phyloP scores from a whole-genome alignment of 2,888 invertebrate genomes.

The Cactoblastis cactorum region DNA sequence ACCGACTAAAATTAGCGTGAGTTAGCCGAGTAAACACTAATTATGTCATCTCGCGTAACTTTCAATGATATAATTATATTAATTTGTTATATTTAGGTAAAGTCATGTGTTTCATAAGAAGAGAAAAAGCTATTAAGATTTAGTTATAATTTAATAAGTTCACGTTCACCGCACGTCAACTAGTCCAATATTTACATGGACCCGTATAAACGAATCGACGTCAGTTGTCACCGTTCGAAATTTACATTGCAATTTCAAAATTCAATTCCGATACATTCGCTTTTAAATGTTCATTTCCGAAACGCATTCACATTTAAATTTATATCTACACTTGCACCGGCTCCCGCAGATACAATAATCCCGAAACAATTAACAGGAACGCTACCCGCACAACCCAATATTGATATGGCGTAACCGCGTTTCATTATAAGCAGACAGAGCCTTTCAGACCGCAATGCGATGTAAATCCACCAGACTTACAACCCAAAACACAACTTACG shows the following conservation, averaged over 20 bases:
- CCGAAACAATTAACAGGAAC: slow-evolving; percentile 33
- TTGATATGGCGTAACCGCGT: slow-evolving; percentile 51
- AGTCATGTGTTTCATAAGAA: not conserved
- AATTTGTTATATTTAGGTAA: too few relatives aligned
- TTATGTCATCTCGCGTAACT: too few relatives aligned
- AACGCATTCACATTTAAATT: slow-evolving; percentile 12
- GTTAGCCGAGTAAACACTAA: too few relatives aligned
- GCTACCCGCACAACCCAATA: slow-evolving; percentile 41
- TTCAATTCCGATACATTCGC: not conserved
- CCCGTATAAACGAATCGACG: slow-evolving; percentile 7
- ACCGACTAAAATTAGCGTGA: too few relatives aligned
- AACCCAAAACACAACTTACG: slow-evolving; percentile 65
- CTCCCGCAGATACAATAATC: slow-evolving; percentile 20
- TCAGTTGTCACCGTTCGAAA: not conserved
- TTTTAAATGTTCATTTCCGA: slow-evolving; percentile 1
- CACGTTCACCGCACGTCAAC: not conserved
- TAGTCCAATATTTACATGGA: not conserved
- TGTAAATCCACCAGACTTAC: slow-evolving; percentile 40
- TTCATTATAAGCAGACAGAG: slow-evolving; percentile 51
- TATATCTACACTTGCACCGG: slow-evolving; percentile 9
- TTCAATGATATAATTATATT: too few relatives aligned
- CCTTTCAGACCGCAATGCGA: slow-evolving; percentile 55
- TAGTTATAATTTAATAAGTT: not conserved
- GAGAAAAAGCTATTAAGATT: not conserved
- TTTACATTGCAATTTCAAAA: slow-evolving; percentile 1